Percentiles rank a stretch among this genome's conserved stretches.
These are phyloP conservation scores for Malurus elegans DNA, from an alignment of 2,113 vertebrate species.

Conservation along the genomic window DNA sequence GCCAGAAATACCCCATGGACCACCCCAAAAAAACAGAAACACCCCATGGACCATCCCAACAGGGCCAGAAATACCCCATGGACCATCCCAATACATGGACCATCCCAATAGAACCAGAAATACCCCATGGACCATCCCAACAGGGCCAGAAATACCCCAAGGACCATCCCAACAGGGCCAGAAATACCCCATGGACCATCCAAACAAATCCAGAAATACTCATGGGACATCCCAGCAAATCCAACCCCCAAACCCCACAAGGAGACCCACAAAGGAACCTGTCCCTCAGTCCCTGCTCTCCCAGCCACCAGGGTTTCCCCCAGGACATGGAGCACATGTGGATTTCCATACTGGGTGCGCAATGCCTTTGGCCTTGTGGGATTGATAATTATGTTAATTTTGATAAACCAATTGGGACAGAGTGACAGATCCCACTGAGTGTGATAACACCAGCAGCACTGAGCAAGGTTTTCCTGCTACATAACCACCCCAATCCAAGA, in stretches of 20 bases:
- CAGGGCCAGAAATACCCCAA: not conserved
- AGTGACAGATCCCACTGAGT: not conserved
- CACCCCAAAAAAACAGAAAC: not conserved
- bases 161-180: not conserved
- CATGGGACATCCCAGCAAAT: not conserved
- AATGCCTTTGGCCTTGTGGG: not conserved
- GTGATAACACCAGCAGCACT: not conserved
- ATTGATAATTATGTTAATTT: not conserved
- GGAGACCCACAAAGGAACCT: not conserved
- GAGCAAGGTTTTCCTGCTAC: not conserved
- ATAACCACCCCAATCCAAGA: not conserved
- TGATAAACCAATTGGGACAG: not conserved
- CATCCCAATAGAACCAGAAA: not conserved
- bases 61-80: accelerated
- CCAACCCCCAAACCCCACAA: not conserved
- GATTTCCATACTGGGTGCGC: not conserved
- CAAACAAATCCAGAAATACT: not conserved
- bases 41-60: not conserved
- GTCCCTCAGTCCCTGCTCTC: not conserved
- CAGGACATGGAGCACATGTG: not conserved
- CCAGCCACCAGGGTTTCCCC: not conserved
- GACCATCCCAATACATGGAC: not conserved
- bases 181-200: not conserved
- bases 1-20: not conserved
- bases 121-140: not conserved